Percentiles rank a stretch among this genome's conserved stretches.
phyloP scores from a whole-genome alignment of 2,888 invertebrate genomes.

The Sturmia bella region DNA sequence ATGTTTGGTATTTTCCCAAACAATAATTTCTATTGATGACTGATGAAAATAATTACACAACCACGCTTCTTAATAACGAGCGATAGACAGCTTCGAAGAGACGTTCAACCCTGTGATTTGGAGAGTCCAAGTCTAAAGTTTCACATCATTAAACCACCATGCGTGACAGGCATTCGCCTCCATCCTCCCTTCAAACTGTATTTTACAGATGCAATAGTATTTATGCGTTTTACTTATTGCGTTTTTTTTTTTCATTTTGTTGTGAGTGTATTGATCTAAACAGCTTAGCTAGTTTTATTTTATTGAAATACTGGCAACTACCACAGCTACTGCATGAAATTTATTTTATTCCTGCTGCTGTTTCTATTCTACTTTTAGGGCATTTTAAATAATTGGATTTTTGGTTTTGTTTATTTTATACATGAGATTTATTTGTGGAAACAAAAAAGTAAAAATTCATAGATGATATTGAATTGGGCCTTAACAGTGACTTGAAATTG shows the following conservation, averaged over 20 bases:
- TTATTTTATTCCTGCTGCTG: neutral
- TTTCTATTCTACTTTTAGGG: neutral
- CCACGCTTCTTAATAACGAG: neutral
- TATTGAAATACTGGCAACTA: constrained; percentile 32
- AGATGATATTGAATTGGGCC: too few species aligned
- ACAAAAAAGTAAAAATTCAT: too few species aligned
- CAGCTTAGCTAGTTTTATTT: constrained; percentile 53
- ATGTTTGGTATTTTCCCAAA: constrained; percentile 47
- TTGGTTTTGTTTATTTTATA: too few species aligned
- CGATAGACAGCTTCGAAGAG: constrained; percentile 22
- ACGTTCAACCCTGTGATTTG: constrained; percentile 13
- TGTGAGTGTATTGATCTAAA: constrained; percentile 62
- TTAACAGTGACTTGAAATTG: too few species aligned
- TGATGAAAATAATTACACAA: constrained; percentile 30
- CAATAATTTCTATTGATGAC: constrained; percentile 61
- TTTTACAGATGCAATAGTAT: neutral
- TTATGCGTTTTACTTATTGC: constrained; percentile 12
- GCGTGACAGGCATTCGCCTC: constrained; percentile 26
- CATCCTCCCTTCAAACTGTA: neutral
- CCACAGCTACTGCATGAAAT: constrained; percentile 12
- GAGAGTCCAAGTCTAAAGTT: constrained; percentile 20
- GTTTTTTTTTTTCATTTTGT: constrained; percentile 3
- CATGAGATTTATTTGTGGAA: neutral
- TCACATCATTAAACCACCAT: constrained; percentile 46
- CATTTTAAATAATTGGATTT: neutral